Evolutionary conservation across 1,140 invertebrate genomes (phyloP).

Genomic region (Solenopsis invicta): DNA sequence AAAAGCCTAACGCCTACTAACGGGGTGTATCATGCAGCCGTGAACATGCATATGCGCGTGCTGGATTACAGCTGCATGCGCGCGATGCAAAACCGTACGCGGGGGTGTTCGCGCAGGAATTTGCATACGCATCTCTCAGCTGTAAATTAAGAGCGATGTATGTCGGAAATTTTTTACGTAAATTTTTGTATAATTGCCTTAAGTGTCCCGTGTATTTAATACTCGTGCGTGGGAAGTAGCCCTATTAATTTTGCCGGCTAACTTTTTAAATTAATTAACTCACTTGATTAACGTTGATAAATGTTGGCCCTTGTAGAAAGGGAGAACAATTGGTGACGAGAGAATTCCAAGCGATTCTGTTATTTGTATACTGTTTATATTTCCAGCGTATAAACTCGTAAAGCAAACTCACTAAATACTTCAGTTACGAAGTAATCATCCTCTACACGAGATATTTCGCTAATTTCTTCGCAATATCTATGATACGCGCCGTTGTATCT

Average conservation of each 20-base stretch:
- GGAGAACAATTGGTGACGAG: not conserved
- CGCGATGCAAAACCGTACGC: slow-evolving; percentile 17
- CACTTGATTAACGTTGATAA: not conserved
- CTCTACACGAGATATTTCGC: not conserved
- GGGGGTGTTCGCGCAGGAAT: not conserved
- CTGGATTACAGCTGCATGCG: not conserved
- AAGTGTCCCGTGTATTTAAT: not conserved
- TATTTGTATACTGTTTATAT: not conserved
- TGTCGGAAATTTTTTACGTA: slow-evolving; percentile 6
- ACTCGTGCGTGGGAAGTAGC: not conserved
- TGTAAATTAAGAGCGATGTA: slow-evolving; percentile 24
- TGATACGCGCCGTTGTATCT: not conserved
- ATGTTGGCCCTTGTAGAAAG: not conserved
- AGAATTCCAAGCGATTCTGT: not conserved
- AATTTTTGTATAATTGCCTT: not conserved
- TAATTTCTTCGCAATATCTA: slow-evolving; percentile 20
- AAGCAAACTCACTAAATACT: not conserved
- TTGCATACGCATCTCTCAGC: slow-evolving; percentile 46
- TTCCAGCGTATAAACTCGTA: not conserved
- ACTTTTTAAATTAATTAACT: not conserved
- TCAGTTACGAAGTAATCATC: slow-evolving; percentile 31
- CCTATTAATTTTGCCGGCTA: not conserved
- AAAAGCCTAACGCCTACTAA: slow-evolving; percentile 33
- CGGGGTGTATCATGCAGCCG: slow-evolving; percentile 2
- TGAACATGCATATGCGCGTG: slow-evolving; percentile 48